Percentiles rank a stretch among this genome's conserved stretches.
These are phyloP conservation scores for Arrhopalites spinosus DNA, from an alignment of 2,888 invertebrate genomes.

Conservation along the genomic window DNA sequence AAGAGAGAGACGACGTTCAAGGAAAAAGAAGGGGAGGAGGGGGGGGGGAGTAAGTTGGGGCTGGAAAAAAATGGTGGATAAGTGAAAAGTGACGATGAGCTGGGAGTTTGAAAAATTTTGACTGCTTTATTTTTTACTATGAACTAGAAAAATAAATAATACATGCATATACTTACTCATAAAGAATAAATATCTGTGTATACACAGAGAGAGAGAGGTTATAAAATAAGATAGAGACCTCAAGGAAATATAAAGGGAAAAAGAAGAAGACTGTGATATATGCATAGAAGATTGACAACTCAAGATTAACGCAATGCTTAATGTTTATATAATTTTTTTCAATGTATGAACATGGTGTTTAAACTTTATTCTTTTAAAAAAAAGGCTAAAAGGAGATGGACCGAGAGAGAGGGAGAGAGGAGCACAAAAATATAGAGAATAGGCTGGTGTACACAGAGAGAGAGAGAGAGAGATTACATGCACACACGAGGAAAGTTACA, in stretches of 20 bases:
- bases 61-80: neutral
- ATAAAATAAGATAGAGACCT: no score
- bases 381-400: neutral
- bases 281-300: neutral
- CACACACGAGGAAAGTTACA: neutral
- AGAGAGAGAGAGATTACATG: neutral
- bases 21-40: neutral
- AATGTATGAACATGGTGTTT: neutral
- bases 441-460: neutral
- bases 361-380: neutral
- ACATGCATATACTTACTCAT: neutral
- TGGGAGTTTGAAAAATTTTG: neutral
- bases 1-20: neutral
- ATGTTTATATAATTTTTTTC: neutral
- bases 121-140: neutral
- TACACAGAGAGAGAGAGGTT: no score
- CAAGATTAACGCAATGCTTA: neutral
- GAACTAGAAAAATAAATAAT: neutral
- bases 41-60: no score
- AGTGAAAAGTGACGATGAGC: neutral
- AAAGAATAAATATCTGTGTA: no score
- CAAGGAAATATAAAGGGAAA: no score
- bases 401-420: neutral
- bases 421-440: no score
- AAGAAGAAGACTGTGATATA: neutral